These are phyloP conservation scores for Pardosa pseudoannulata DNA, from an alignment of 2,888 invertebrate species.

Conservation along the genomic window DNA sequence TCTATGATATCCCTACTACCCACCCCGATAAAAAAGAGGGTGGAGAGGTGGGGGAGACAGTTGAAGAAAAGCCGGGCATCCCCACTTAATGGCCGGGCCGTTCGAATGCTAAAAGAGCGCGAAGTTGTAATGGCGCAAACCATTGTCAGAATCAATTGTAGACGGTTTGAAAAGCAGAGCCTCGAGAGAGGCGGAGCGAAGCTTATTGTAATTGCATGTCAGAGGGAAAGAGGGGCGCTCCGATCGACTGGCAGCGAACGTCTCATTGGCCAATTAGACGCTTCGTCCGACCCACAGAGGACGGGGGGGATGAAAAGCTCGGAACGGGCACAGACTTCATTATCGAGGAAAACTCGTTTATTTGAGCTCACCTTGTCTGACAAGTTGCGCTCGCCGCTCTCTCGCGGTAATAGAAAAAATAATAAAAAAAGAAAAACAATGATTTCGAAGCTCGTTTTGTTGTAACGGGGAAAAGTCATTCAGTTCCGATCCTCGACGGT, in stretches of 20 bases:
- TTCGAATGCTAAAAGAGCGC: background rate
- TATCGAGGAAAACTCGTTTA: constrained; percentile 67
- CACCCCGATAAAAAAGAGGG: background rate
- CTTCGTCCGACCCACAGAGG: constrained; percentile 55
- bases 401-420: background rate
- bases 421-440: background rate
- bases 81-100: background rate
- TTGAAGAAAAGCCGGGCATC: background rate
- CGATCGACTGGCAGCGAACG: constrained; percentile 55
- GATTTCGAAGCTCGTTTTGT: constrained; percentile 4
- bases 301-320: constrained; percentile 40
- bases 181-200: constrained; percentile 58
- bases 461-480: constrained; percentile 19
- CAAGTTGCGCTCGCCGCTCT: constrained; percentile 38
- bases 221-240: constrained; percentile 48
- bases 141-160: constrained; percentile 68
- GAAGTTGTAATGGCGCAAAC: constrained; percentile 21
- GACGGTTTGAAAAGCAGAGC: constrained; percentile 32
- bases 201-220: constrained; percentile 65
- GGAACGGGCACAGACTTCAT: constrained; percentile 56
- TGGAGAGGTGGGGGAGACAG: background rate
- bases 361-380: constrained; percentile 52
- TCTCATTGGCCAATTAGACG: constrained; percentile 67
- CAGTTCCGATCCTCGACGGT: background rate
- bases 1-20: background rate